Evolutionary conservation across 2,797 vertebrate genomes (phyloP), one percentile per base, ranked within the genome.

Genomic region (Chelmon rostratus): DNA sequence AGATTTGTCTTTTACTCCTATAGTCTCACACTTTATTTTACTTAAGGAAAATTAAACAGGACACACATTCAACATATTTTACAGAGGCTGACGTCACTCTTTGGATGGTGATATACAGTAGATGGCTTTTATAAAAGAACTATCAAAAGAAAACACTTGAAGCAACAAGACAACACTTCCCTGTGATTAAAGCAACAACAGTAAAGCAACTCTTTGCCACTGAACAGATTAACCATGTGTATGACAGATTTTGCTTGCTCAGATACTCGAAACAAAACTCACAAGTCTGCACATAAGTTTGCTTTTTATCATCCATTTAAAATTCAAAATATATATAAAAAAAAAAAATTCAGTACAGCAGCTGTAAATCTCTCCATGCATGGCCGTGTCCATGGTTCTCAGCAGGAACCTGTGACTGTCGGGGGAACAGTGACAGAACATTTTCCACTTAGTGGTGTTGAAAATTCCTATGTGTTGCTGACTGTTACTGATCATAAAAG

Each of bases 91-190:
- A 74, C 5, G 0, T 59, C 33, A 56, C 57, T 54, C 10, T 57
- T 31, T 42, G 42, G 40, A 64, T 75, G 58, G 25, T 35, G 38
- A 52, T 61, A 47, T 31, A 68, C n/a, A 57, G n/a, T 52, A n/a
- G 42, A 65, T 61, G 25, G 7, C 49, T 79, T 35, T 53, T 78
- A 50, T 31, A 40, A 59, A 79, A 47, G 4, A 81, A 70, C n/a
- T 38, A 57, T 50, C 1, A 28, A 50, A 58, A 62, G 23, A 62
- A 59, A 72, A 64, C 12, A 73, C 35, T 28, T 52, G 1, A 52
- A 53, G 59, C 37, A 61, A 64, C 21, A 59, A 50, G 38, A 75
- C 18, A 25, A 13, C 18, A 25, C 53, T 44, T 80, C 33, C 37
- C 19, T 42, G 21, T 70, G 23, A 59, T 68, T 57, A 62, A 83